Conservation (phyloP, 92 coral and sea anemone genomes). For the Desmophyllum pertusum region DNA sequence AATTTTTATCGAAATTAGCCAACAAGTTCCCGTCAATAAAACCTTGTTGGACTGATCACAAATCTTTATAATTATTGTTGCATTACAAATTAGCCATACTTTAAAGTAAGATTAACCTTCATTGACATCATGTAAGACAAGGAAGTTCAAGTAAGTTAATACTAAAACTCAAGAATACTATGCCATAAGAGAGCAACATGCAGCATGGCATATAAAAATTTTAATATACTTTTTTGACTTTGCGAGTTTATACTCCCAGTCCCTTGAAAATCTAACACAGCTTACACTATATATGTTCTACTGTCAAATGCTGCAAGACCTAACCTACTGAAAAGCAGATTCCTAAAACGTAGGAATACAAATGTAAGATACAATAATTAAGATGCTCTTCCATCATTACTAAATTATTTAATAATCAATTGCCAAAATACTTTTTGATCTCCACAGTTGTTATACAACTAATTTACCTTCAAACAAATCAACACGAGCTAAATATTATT, state of each 20-base stretch:
- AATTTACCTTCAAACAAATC: background rate
- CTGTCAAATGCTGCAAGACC: background rate
- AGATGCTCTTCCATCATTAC: background rate
- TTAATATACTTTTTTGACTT: background rate
- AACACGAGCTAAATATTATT: too few species aligned
- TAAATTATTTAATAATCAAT: background rate
- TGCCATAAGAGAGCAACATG: background rate
- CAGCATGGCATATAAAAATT: background rate
- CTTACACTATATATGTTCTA: background rate
- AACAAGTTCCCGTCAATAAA: background rate
- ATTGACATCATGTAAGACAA: background rate
- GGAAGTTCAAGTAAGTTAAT: background rate
- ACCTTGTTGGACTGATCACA: background rate
- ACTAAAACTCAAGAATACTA: background rate
- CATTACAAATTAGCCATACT: background rate
- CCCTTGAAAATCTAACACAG: background rate
- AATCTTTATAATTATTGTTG: background rate
- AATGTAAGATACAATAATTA: background rate
- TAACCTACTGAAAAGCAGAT: background rate
- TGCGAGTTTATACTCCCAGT: background rate
- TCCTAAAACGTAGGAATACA: background rate
- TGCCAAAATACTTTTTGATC: background rate
- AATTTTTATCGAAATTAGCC: too few species aligned
- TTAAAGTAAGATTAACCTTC: background rate
- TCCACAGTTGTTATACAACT: background rate